phyloP scores from a whole-genome alignment of 2,888 invertebrate species.

The Rhogogaster chlorosoma region DNA sequence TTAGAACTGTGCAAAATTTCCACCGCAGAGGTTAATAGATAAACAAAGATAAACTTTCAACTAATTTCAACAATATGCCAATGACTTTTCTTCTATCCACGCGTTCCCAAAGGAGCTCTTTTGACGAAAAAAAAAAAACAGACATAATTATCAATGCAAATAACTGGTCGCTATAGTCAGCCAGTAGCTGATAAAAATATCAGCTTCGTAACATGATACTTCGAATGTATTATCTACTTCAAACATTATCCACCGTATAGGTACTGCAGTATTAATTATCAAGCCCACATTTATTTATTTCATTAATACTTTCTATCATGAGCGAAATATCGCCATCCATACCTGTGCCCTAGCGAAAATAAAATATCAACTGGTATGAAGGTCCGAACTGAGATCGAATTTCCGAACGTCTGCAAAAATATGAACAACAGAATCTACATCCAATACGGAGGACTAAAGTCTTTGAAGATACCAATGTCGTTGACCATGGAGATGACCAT shows the following conservation, averaged over 20 bases:
- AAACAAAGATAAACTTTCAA: not conserved
- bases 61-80: not conserved
- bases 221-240: not conserved
- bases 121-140: not conserved
- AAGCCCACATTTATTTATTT: not conserved
- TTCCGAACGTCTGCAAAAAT: not conserved
- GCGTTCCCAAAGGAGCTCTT: not conserved
- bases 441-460: not conserved
- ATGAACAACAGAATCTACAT: not conserved
- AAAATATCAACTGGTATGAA: not conserved
- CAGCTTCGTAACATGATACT: not conserved
- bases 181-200: not conserved
- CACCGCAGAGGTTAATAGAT: not conserved
- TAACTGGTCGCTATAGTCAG: not conserved
- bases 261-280: not conserved
- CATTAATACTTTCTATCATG: no score
- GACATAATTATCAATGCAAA: not conserved
- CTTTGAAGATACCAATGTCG: not conserved
- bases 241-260: not conserved
- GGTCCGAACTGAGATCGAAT: not conserved
- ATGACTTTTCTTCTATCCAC: not conserved
- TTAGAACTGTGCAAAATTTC: not conserved
- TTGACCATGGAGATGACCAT: not conserved
- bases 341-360: not conserved
- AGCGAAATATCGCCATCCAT: no score